A percentile compares a stretch with the other conserved stretches of the same genome.
phyloP scores from a whole-genome alignment of 2,888 invertebrate species.

The Tetanocera ferruginea region DNA sequence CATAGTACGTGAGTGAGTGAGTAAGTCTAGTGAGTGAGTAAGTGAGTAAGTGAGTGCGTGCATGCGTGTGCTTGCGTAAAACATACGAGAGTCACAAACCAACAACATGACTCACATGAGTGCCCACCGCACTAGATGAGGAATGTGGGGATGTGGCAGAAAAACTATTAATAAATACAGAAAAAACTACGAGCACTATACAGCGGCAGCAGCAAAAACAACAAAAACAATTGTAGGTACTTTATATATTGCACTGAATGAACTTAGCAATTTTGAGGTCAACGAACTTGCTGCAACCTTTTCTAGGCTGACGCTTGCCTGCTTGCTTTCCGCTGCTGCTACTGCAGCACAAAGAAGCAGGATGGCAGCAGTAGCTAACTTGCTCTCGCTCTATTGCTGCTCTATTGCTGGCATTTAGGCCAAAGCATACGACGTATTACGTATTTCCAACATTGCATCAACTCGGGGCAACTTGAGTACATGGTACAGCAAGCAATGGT shows the following conservation, averaged over 20 bases:
- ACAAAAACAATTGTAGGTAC: background rate
- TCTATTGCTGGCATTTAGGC: slow-evolving; percentile 20
- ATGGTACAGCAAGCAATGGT: background rate
- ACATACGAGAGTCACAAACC: background rate
- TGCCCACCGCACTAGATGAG: background rate
- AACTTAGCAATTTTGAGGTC: slow-evolving; percentile 34
- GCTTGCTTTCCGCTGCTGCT: background rate
- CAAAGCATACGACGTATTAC: slow-evolving; percentile 8
- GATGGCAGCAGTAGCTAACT: background rate
- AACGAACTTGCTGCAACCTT: slow-evolving; percentile 25
- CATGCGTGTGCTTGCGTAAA: slow-evolving; percentile 8
- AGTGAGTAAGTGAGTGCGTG: background rate
- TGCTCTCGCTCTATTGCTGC: slow-evolving; percentile 2
- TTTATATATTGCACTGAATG: slow-evolving; percentile 24
- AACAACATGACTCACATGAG: slow-evolving; percentile 16
- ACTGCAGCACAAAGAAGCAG: background rate
- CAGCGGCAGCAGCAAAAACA: background rate
- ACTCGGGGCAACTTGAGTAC: background rate
- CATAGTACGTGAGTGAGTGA: slow-evolving; percentile 13
- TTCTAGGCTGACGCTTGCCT: slow-evolving; percentile 16
- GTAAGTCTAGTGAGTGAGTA: background rate
- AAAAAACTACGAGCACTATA: slow-evolving; percentile 12
- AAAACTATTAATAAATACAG: slow-evolving; percentile 26
- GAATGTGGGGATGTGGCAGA: background rate
- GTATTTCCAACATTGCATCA: slow-evolving; percentile 14